Evolutionary conservation across 1,140 invertebrate genomes (phyloP), one percentile per base, ranked within the genome.

Genomic region (Caenorhabditis remanei): DNA sequence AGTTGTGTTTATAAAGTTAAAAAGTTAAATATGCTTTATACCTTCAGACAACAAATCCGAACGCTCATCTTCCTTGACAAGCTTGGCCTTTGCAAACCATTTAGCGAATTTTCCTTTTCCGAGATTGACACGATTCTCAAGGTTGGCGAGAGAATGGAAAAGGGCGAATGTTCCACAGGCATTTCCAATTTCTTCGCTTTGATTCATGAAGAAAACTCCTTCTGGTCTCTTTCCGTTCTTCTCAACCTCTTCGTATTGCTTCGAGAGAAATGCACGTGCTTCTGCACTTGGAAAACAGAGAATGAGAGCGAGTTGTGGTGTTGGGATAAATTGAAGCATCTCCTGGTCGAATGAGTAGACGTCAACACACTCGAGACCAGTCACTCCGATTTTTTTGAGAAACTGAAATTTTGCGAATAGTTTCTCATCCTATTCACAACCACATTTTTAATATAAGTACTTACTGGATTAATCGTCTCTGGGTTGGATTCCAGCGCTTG

Each of bases 291-390:
- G 86, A 41, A 87, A 87, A 53, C 88, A 89, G 32, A 89, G 87
- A 41, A 89, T 88, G 0, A 89, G 13, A n/a, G 87, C 88, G 43
- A 83, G 55, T 56, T 88, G 86, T 19, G 88, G 88, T 24, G 75
- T 61, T 11, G 88, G 88, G 40, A 89, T 53, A 43, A 89, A 88
- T 40, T 56, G 43, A 6, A 89, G 87, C 61, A 88, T 63, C 11
- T 89, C 88, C 9, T 85, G 83, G 19, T 89, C 88, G 83, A 89
- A 89, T 21, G 85, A 85, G 41, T 79, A 89, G 55, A 89, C 87
- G 32, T 89, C 88, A 16, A 85, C 61, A 58, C 82, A 85, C 41
- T 89, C 87, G 6, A 84, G 24, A 16, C 75, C 83, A 19, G 0
- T 55, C 3, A 89, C 71, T 41, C 88, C 88, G 84, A 89, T 89